phyloP scores from a whole-genome alignment of 92 coral and sea anemone genomes.

The Siderastrea siderea region DNA sequence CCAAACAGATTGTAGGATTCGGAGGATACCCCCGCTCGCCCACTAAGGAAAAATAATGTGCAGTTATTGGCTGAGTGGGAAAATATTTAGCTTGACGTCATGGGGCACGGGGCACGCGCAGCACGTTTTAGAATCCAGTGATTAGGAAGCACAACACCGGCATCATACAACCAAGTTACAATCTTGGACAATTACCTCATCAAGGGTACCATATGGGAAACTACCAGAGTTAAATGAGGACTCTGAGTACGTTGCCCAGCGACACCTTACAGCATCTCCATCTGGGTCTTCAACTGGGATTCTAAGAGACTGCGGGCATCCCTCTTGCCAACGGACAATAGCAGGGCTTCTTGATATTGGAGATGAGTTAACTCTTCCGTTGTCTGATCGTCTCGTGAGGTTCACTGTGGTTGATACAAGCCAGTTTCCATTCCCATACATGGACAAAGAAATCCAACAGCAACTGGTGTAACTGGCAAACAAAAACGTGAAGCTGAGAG shows the following conservation, averaged over 20 bases:
- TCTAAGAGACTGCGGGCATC: conserved; percentile 36
- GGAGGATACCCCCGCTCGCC: no score
- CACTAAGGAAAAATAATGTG: no score
- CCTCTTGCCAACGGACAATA: conserved; percentile 33
- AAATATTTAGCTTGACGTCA: no score
- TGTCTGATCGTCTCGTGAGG: conserved; percentile 50
- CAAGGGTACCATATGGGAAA: conserved; percentile 35
- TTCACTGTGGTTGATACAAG: conserved; percentile 45
- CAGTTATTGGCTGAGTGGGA: no score
- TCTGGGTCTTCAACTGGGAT: conserved; percentile 67
- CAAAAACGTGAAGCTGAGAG: neutral
- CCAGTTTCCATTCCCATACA: conserved; percentile 26
- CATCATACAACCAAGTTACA: no score
- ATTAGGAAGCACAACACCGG: no score
- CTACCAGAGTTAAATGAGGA: conserved; percentile 8
- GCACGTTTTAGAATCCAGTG: no score
- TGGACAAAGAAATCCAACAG: conserved; percentile 55
- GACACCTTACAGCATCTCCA: conserved; percentile 59
- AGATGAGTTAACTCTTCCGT: conserved; percentile 61
- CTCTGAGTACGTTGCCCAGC: conserved; percentile 48
- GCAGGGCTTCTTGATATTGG: conserved; percentile 62
- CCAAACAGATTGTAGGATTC: no score
- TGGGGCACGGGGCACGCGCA: no score
- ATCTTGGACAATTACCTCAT: conserved; percentile 18
- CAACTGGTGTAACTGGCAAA: conserved; percentile 27